Evolutionary conservation across 2,888 invertebrate species (phyloP).

Genomic region (Trachelus stipa): DNA sequence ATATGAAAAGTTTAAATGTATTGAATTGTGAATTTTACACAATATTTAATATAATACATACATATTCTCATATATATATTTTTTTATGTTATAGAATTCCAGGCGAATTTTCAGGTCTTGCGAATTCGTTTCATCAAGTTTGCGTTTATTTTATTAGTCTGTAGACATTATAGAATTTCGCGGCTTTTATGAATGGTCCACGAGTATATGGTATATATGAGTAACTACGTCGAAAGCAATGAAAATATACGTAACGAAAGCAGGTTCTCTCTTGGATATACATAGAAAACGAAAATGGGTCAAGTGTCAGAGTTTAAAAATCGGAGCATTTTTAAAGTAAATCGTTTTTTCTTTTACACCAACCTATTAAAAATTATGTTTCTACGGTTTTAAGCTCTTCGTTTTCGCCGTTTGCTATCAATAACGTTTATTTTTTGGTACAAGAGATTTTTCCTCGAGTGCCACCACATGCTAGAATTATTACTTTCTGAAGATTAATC

Average conservation of each 20-base stretch:
- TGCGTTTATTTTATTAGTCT: background rate
- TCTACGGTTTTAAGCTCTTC: background rate
- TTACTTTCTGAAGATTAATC: conserved; percentile 40
- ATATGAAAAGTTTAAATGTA: background rate
- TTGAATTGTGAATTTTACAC: background rate
- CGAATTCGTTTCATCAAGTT: background rate
- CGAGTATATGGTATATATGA: background rate
- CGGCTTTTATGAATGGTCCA: background rate
- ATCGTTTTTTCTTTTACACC: background rate
- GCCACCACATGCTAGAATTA: conserved; percentile 37
- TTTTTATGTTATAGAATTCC: background rate
- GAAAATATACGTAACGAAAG: background rate
- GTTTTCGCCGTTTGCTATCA: background rate
- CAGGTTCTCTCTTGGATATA: background rate
- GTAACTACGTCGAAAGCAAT: background rate
- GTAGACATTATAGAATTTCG: background rate
- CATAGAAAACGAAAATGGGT: background rate
- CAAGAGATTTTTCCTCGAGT: conserved; percentile 5
- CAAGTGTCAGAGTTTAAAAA: background rate
- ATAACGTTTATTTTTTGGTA: background rate
- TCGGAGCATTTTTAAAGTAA: background rate
- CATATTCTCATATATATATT: background rate
- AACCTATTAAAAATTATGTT: background rate
- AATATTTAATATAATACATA: background rate
- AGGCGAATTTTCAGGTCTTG: background rate